Evolutionary conservation across 2,888 invertebrate species (phyloP).

Genomic region (Acleris holmiana): DNA sequence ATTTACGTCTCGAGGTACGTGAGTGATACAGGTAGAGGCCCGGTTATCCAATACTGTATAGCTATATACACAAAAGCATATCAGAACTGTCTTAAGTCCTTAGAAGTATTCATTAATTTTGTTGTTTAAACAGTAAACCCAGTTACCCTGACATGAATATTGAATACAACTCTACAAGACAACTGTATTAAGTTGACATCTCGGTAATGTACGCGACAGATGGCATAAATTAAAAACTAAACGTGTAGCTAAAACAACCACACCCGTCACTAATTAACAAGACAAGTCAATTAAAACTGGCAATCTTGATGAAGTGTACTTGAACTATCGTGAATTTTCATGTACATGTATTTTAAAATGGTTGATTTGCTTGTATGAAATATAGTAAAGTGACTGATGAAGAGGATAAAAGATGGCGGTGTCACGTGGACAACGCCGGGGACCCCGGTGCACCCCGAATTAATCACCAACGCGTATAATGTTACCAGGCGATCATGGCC

Average conservation of each 20-base stretch:
- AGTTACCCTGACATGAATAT: constrained; percentile 18
- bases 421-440: constrained; percentile 47
- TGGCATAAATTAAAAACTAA: constrained; percentile 16
- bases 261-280: constrained; percentile 14
- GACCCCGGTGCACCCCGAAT: constrained; percentile 57
- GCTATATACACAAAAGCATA: not conserved
- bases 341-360: not conserved
- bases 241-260: constrained; percentile 11
- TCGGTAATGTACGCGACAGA: constrained; percentile 31
- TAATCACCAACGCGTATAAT: constrained; percentile 71
- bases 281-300: constrained; percentile 1
- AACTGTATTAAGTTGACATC: constrained; percentile 28
- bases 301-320: not conserved
- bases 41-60: constrained; percentile 13
- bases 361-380: not conserved
- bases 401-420: constrained; percentile 46
- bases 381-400: constrained; percentile 34
- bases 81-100: not conserved
- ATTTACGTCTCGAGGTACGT: constrained; percentile 71
- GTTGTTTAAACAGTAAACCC: constrained; percentile 23
- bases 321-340: no score
- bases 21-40: constrained; percentile 48
- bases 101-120: constrained; percentile 21
- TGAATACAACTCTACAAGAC: constrained; percentile 13
- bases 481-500: constrained; percentile 71